Conservation (phyloP, 2,888 invertebrate species). For the Macrosiphum euphorbiae region DNA sequence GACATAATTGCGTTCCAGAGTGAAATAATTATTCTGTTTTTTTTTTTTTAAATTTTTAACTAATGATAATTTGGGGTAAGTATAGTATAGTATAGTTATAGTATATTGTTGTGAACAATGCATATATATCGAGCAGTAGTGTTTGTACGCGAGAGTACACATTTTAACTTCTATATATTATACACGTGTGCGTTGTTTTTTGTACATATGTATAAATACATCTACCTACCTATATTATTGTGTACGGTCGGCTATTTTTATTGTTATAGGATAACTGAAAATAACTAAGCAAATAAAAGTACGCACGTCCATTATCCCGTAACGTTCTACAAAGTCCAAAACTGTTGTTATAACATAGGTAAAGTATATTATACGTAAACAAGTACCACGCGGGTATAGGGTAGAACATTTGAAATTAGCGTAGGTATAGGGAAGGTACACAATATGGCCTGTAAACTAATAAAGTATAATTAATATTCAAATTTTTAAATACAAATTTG, state of each 20-base stretch:
- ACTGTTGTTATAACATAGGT: neutral
- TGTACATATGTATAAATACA: neutral
- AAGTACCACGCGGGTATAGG: neutral
- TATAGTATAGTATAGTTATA: neutral
- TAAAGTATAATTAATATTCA: neutral
- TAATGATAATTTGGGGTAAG: neutral
- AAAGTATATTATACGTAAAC: neutral
- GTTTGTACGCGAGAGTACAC: neutral
- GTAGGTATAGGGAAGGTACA: neutral
- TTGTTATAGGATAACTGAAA: neutral
- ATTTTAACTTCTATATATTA: neutral
- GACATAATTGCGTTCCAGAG: neutral
- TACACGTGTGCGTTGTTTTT: neutral
- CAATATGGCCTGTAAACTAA: neutral
- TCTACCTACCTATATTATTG: neutral
- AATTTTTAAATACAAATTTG: neutral
- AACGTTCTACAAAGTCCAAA: neutral
- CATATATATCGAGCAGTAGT: neutral
- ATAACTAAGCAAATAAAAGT: slow-evolving; percentile 20
- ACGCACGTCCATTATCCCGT: neutral
- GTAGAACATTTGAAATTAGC: neutral
- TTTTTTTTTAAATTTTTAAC: neutral
- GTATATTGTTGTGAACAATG: neutral
- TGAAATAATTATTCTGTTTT: neutral
- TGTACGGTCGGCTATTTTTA: neutral